Conservation (phyloP, 2,888 invertebrate species). For the Penaeus monodon region DNA sequence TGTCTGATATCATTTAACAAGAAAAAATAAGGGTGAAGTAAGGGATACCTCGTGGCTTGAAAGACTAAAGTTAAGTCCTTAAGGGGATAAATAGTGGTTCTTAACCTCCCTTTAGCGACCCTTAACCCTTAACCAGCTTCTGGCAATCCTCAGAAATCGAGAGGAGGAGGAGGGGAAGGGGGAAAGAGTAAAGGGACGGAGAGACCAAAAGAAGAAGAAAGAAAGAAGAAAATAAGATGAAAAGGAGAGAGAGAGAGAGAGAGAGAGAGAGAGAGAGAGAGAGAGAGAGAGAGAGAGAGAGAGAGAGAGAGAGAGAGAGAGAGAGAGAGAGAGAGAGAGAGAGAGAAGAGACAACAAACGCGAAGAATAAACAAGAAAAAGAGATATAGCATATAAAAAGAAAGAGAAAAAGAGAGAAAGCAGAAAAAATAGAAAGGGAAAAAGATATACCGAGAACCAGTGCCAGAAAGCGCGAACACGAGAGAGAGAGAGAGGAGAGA, state of each 20-base stretch:
- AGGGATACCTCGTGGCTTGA: no score
- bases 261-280: neutral
- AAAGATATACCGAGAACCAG: neutral
- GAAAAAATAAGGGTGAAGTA: no score
- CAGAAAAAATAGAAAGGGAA: neutral
- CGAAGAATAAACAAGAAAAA: neutral
- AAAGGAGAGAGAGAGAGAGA: neutral
- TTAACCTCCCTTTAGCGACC: no score
- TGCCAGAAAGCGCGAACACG: neutral
- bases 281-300: slow-evolving; percentile 13
- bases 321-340: neutral
- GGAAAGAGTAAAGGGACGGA: neutral
- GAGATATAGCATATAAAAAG: neutral
- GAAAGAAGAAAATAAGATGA: neutral
- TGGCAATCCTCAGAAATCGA: no score
- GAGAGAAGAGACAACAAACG: neutral
- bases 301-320: slow-evolving; percentile 21
- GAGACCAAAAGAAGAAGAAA: slow-evolving; percentile 11
- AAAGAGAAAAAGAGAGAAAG: neutral
- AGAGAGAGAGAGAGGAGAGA: neutral
- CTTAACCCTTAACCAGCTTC: no score
- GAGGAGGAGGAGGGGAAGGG: neutral
- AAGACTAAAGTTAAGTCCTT: no score
- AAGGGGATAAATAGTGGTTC: no score
- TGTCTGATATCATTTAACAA: no score